These are phyloP conservation scores for Pterocles gutturalis DNA, from an alignment of 2,113 vertebrate genomes.

Conservation along the genomic window DNA sequence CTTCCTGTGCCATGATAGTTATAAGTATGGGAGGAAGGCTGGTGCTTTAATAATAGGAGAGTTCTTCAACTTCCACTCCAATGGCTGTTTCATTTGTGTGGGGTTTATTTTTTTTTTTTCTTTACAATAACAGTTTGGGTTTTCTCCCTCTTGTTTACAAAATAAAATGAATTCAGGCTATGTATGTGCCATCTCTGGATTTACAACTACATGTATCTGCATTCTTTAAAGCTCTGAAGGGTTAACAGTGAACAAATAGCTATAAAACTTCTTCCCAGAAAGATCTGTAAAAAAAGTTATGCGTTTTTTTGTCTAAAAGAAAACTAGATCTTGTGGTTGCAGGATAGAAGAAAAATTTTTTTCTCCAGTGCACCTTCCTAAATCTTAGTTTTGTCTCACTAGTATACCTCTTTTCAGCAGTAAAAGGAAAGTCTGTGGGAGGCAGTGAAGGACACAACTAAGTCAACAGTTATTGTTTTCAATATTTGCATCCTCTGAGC, in stretches of 20 bases:
- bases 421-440: neutral
- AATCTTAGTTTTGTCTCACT: neutral
- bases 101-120: neutral
- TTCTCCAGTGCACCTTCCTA: neutral
- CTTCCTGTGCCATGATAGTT: neutral
- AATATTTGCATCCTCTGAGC: neutral
- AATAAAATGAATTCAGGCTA: neutral
- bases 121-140: neutral
- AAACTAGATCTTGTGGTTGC: neutral
- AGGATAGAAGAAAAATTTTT: neutral
- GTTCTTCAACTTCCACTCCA: neutral
- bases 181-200: neutral
- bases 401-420: neutral
- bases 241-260: neutral
- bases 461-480: neutral
- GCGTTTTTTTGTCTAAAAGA: neutral
- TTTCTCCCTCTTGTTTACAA: neutral
- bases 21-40: neutral
- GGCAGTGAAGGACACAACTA: neutral
- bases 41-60: neutral
- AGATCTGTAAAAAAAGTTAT: neutral
- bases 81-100: neutral
- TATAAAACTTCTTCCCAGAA: neutral
- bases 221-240: neutral
- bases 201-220: neutral